Evolutionary conservation across 1,140 invertebrate genomes (phyloP), one percentile per base, ranked within the genome.

Genomic region (Sarcophaga peregrina): DNA sequence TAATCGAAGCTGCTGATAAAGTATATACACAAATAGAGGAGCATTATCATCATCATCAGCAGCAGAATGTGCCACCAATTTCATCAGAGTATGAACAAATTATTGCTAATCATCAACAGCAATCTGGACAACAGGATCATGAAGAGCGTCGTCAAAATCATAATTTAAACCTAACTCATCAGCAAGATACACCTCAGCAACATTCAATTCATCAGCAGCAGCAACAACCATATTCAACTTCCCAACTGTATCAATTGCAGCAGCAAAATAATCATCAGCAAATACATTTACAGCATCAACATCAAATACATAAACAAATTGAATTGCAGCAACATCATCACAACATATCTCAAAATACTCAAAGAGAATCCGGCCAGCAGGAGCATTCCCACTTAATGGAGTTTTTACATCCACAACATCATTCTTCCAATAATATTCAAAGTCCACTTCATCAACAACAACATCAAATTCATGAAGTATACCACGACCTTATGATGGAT

Each of bases 401-500:
- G 4, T 50, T 37, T 48, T 37, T 46, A 20, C 78, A 75, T 17
- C 47, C 84, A 1, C 85, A 86, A 46, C 85, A 25, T 46, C 73
- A 75, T 11, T 15, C 76, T 37, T 74, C 11, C 13, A 17, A 25
- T 17, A 50, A 83, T 13, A 45, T 17, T 13, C 82, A 83, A 8
- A 37, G 48, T 50, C 82, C 46, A 5, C 84, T 83, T 54, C 74
- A 82, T 68, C 72, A 82, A n/a, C 83, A 81, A 47, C 50, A 80
- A 17, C 73, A 74, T 8, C 82, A 81, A 48, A 17, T 83, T 45
- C 47, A 46, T 25, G 20, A 58, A 82, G 75, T 85, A 7, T 68
- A 68, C 20, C 62, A 87, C 20, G 87, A 89, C 75, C 68, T 88
- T 17, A 86, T 89, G 58, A 88, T 88, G 83, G 86, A 89, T n/a